Conservation (phyloP, 2,113 vertebrate species). For the Oryzias javanicus region DNA sequence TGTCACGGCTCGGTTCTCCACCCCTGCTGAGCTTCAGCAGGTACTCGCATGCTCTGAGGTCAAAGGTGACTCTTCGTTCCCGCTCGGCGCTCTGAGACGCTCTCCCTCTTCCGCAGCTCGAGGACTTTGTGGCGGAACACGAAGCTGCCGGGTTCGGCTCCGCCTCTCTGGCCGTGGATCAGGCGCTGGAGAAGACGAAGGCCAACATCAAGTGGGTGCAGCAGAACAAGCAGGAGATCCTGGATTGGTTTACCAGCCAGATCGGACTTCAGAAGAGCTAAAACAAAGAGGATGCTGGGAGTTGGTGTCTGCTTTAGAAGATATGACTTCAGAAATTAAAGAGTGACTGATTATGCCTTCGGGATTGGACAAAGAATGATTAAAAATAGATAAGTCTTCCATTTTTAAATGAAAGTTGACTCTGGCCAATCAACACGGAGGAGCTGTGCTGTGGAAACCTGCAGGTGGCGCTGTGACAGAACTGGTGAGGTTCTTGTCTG, state of each 20-base stretch:
- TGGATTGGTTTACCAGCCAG: conserved; percentile 72
- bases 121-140: conserved; percentile 79
- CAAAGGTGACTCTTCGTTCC: neutral
- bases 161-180: conserved; percentile 80
- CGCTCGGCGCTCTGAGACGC: conserved; percentile 6
- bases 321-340: too few relatives aligned
- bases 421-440: too few relatives aligned
- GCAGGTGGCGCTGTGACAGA: too few relatives aligned
- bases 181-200: conserved; percentile 83
- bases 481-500: too few relatives aligned
- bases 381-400: too few relatives aligned
- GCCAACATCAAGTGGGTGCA: conserved; percentile 87
- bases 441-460: too few relatives aligned
- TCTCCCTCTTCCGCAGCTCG: conserved; percentile 69
- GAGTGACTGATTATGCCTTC: too few relatives aligned
- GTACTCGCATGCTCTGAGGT: conserved; percentile 49
- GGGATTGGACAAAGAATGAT: too few relatives aligned
- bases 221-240: conserved; percentile 68
- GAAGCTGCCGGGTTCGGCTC: conserved; percentile 80
- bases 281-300: neutral
- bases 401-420: too few relatives aligned
- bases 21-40: conserved; percentile 80
- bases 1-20: conserved; percentile 81
- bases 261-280: conserved; percentile 18
- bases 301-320: neutral